phyloP scores from a whole-genome alignment of 2,113 vertebrate species.

The Dipodomys spectabilis region DNA sequence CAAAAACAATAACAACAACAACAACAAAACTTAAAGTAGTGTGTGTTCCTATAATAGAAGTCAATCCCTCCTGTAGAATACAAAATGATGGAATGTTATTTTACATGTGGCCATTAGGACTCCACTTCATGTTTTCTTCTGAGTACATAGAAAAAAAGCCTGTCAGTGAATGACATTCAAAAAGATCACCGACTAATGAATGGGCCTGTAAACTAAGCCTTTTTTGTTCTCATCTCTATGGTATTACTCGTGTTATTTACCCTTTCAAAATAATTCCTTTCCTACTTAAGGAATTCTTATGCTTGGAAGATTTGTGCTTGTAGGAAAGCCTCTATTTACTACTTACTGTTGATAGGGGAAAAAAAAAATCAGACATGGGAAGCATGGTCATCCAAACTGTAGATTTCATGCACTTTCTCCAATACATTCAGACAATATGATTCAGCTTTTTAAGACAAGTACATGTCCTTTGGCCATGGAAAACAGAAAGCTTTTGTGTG shows the following conservation, averaged over 20 bases:
- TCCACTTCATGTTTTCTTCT: slow-evolving; percentile 15
- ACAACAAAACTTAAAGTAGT: neutral
- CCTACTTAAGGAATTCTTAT: neutral
- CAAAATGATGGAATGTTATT: slow-evolving; percentile 30
- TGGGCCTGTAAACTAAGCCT: neutral
- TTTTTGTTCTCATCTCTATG: neutral
- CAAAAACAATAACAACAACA: neutral
- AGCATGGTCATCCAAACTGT: neutral
- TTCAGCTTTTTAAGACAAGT: neutral
- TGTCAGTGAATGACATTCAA: neutral
- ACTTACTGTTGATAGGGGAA: neutral
- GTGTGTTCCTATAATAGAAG: slow-evolving; percentile 29
- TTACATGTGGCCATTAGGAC: neutral
- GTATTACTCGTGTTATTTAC: neutral
- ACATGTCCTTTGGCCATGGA: neutral
- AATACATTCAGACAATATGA: neutral
- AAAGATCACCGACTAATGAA: neutral
- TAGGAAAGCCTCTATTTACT: slow-evolving; percentile 15
- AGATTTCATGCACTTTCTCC: neutral
- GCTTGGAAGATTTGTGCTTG: neutral
- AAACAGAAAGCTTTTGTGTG: neutral
- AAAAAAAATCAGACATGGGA: slow-evolving; percentile 5
- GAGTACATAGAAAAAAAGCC: neutral
- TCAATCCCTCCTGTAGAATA: neutral
- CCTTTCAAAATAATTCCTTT: slow-evolving; percentile 1